Percentiles rank a stretch among this genome's conserved stretches.
phyloP scores from a whole-genome alignment of 2,797 vertebrate genomes.

The Muraenolepis orangiensis region DNA sequence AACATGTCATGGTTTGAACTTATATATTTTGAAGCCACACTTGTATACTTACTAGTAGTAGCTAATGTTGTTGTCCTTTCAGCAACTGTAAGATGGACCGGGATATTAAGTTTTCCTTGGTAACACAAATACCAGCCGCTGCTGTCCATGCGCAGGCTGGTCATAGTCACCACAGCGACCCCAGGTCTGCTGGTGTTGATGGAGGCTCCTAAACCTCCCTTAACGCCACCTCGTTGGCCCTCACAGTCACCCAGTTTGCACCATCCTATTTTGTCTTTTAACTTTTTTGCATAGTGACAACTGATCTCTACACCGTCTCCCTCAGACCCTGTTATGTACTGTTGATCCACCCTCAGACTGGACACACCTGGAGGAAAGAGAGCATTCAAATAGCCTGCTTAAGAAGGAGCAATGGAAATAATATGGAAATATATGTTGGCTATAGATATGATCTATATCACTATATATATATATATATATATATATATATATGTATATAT shows the following conservation, averaged over 20 bases:
- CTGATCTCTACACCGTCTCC: constrained; percentile 29
- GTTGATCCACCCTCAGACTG: constrained; percentile 19
- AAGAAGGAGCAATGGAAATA: neutral
- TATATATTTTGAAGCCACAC: constrained; percentile 13
- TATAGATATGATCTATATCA: too few relatives aligned
- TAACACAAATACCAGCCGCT: constrained; percentile 48
- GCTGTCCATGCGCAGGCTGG: neutral
- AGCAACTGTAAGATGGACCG: constrained; percentile 30
- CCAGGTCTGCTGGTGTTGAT: neutral
- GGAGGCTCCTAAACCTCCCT: constrained; percentile 11
- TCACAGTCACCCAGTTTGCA: constrained; percentile 17
- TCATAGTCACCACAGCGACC: constrained; percentile 43
- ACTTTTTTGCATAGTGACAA: neutral
- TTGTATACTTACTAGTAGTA: constrained; percentile 20
- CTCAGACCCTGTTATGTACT: constrained; percentile 16
- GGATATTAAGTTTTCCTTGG: constrained; percentile 40
- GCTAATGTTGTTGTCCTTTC: neutral
- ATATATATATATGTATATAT: too few relatives aligned
- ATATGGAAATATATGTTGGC: neutral
- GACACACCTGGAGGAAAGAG: constrained; percentile 6
- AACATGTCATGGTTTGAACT: neutral
- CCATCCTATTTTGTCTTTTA: constrained; percentile 8
- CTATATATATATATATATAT: too few relatives aligned
- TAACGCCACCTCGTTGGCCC: constrained; percentile 4
- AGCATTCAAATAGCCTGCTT: neutral